A percentile compares a stretch with the other conserved stretches of the same genome.
These are phyloP conservation scores for Deilephila porcellus DNA, from an alignment of 2,888 invertebrate species.

Conservation along the genomic window DNA sequence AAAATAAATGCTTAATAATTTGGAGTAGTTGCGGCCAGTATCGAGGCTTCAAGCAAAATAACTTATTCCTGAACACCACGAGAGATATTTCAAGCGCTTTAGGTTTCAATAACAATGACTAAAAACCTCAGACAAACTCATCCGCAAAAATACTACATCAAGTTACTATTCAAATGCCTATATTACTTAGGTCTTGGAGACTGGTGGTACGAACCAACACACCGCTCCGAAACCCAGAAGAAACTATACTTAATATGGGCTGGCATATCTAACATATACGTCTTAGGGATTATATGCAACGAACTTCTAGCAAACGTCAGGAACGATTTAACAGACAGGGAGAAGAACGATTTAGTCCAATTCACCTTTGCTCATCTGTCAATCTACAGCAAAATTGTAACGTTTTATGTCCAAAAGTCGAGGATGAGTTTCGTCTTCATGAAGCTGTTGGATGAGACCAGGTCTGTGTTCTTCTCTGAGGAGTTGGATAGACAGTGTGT, in stretches of 20 bases:
- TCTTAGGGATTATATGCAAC: slow-evolving; percentile 47
- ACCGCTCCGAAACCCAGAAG: slow-evolving; percentile 38
- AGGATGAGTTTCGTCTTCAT: slow-evolving; percentile 51
- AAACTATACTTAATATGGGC: slow-evolving; percentile 52
- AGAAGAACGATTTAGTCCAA: slow-evolving; percentile 56
- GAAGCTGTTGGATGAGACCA: slow-evolving; percentile 56
- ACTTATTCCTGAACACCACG: neutral
- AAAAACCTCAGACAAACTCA: slow-evolving; percentile 35
- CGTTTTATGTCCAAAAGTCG: slow-evolving; percentile 50
- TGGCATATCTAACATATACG: slow-evolving; percentile 49
- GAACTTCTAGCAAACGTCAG: slow-evolving; percentile 52
- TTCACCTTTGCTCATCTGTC: slow-evolving; percentile 56
- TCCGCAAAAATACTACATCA: slow-evolving; percentile 57
- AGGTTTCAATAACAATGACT: neutral
- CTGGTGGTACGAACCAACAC: slow-evolving; percentile 56
- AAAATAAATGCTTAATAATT: neutral
- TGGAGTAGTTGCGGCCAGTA: neutral
- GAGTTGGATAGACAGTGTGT: slow-evolving; percentile 54
- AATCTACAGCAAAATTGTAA: slow-evolving; percentile 53
- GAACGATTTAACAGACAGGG: slow-evolving; percentile 53
- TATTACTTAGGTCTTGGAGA: slow-evolving; percentile 58
- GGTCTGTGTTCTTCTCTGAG: slow-evolving; percentile 40
- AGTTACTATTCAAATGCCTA: slow-evolving; percentile 51
- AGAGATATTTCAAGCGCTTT: neutral
- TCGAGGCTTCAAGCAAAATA: neutral